Conservation (phyloP, 2,888 invertebrate species). For the Oligia fasciuncula region DNA sequence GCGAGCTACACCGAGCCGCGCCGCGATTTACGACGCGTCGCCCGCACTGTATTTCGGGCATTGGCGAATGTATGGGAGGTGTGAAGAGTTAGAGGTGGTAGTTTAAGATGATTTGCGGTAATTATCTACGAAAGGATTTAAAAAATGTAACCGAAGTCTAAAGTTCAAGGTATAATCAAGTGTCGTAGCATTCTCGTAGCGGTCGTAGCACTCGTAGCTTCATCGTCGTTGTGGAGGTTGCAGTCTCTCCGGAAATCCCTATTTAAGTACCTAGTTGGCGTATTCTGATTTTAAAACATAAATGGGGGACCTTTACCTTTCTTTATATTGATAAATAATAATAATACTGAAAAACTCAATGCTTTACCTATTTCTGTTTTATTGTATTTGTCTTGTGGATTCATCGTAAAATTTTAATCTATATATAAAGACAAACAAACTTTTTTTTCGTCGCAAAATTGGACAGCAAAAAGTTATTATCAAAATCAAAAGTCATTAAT, state of each 20-base stretch:
- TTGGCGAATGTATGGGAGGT: constrained; percentile 77
- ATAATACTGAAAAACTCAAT: neutral
- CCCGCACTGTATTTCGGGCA: constrained; percentile 90
- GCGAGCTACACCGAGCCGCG: constrained; percentile 79
- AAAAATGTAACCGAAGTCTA: neutral
- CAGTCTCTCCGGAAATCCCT: neutral
- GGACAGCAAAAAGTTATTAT: neutral
- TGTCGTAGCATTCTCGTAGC: constrained; percentile 41
- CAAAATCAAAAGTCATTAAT: no score
- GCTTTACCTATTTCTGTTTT: no score
- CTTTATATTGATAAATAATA: neutral
- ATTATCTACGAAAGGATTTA: neutral
- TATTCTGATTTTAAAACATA: neutral
- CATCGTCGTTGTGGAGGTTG: neutral
- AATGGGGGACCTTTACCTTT: no score
- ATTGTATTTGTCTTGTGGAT: neutral
- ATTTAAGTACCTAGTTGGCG: neutral
- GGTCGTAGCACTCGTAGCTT: constrained; percentile 29
- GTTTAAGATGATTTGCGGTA: constrained; percentile 38
- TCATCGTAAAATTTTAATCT: neutral
- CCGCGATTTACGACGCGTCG: constrained; percentile 91
- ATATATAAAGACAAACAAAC: neutral
- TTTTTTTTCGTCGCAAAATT: neutral
- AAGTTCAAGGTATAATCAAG: neutral
- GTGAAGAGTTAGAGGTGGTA: constrained; percentile 74